Conservation (phyloP, 2,113 vertebrate genomes). For the Catharus bicknelli region DNA sequence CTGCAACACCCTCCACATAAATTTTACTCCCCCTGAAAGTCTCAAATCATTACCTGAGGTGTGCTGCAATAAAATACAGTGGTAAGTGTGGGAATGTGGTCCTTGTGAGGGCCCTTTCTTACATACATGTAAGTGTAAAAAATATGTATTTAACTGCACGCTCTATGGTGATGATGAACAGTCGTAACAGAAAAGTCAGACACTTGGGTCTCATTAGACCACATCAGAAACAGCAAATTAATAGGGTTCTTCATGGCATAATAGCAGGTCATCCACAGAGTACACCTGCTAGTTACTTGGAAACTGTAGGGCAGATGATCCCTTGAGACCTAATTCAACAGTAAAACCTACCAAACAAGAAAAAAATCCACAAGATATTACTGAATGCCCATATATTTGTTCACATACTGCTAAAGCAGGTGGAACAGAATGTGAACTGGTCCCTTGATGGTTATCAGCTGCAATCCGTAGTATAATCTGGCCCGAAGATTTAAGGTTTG, state of each 20-base stretch:
- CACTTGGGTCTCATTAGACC: background rate
- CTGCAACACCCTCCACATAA: background rate
- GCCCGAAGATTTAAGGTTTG: background rate
- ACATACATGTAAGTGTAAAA: background rate
- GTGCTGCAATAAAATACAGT: background rate
- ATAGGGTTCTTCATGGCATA: background rate
- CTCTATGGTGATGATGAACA: background rate
- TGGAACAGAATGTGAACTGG: background rate
- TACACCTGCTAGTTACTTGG: background rate
- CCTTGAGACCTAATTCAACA: background rate
- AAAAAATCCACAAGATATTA: background rate
- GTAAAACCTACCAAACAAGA: background rate
- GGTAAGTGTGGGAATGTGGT: background rate
- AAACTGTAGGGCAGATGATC: background rate
- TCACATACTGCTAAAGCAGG: background rate
- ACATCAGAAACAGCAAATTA: background rate
- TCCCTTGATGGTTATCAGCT: background rate
- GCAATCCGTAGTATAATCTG: background rate
- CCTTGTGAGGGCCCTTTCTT: background rate
- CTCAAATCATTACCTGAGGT: background rate
- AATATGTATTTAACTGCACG: fast-evolving
- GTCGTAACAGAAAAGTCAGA: background rate
- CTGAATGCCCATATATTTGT: background rate
- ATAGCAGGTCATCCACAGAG: background rate
- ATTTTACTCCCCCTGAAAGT: background rate